A percentile compares a stretch with the other conserved stretches of the same genome.
Evolutionary conservation across 2,888 invertebrate genomes (phyloP).

Genomic region (Sinelater perroti): DNA sequence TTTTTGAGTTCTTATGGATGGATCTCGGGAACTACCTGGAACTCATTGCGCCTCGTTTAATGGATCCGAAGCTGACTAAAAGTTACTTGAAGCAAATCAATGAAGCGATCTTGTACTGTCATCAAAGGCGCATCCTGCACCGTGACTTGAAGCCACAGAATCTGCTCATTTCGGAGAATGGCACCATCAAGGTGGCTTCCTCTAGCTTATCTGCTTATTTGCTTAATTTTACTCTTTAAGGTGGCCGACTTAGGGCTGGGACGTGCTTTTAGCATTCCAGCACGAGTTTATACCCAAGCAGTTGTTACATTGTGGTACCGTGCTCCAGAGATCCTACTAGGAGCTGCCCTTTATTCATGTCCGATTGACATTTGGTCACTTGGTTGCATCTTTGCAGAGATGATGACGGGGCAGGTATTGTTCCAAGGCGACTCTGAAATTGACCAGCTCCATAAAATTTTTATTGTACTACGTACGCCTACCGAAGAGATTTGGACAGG

Average conservation of each 20-base stretch:
- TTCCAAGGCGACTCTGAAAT: slow-evolving; percentile 99
- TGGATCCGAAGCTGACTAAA: slow-evolving; percentile 86
- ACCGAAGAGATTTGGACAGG: slow-evolving; percentile 96
- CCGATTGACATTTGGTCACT: slow-evolving; percentile 98
- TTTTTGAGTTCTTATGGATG: slow-evolving; percentile 98
- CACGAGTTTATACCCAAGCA: slow-evolving; percentile 92
- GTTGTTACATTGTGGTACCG: slow-evolving; percentile 98
- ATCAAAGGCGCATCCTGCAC: slow-evolving; percentile 89
- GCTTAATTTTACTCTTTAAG: slow-evolving; percentile 58
- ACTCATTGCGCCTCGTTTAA: slow-evolving; percentile 77
- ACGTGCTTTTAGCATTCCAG: slow-evolving; percentile 94
- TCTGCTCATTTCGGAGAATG: slow-evolving; percentile 88
- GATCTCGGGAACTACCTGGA: slow-evolving; percentile 97
- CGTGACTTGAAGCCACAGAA: slow-evolving; percentile 97
- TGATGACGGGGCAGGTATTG: slow-evolving; percentile 90
- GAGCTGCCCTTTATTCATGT: slow-evolving; percentile 87
- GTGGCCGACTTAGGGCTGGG: slow-evolving; percentile 99
- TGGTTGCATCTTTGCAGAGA: slow-evolving; percentile 98
- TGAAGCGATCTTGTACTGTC: slow-evolving; percentile 91
- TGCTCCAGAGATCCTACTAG: slow-evolving; percentile 95
- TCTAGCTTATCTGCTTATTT: neutral
- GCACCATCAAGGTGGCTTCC: slow-evolving; percentile 81
- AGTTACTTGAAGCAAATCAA: slow-evolving; percentile 88
- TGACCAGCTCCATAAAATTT: slow-evolving; percentile 97
- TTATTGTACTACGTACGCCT: slow-evolving; percentile 93